Evolutionary conservation across 2,888 invertebrate genomes (phyloP), one percentile per base, ranked within the genome.

Genomic region (Drosophila tanythrix): DNA sequence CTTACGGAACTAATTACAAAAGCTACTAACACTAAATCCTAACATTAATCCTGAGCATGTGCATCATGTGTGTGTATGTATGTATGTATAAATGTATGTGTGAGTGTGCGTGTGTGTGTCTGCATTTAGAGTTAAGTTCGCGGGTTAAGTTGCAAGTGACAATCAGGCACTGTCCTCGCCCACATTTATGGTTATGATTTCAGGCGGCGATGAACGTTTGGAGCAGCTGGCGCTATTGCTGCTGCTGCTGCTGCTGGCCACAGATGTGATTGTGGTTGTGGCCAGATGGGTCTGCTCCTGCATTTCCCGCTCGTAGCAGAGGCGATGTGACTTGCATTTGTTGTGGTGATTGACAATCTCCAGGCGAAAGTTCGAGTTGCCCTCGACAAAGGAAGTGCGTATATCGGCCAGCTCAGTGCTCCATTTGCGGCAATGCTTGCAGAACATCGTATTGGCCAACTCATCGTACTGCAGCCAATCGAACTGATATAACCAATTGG

Each of bases 291-390:
- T 18, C 35, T 82, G 77, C 64, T 93, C 91, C 43, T 91, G 89
- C 83, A 92, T 53, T 69, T 95, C 94, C 4, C 94, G 92, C 70
- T 94, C 94, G 55, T 92, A 93, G 91, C 96, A 96, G 85, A 96
- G 92, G 82, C 95, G 94, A 92, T 96, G 96, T 38, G 96, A 96
- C 92, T 96, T 96, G 92, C 96, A 96, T 91, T 96, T 96, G 91
- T 96, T 95, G 90, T 96, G 96, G 92, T 96, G 96, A 92, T 96
- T 96, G 55, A 96, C 95, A 85, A 96, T 96, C 93, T 96, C 96
- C 73, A 96, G 93, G 61, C 96, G 94, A 93, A 96, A 96, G 92
- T 96, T 96, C 55, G 95, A 94, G 88, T 96, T 96, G 67, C 96
- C 96, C 86, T 95, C 95, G n/a, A 96, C 96, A 85, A 96, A 96